These are phyloP conservation scores for Campoplex capitator DNA, from an alignment of 2,888 invertebrate genomes.

Conservation along the genomic window DNA sequence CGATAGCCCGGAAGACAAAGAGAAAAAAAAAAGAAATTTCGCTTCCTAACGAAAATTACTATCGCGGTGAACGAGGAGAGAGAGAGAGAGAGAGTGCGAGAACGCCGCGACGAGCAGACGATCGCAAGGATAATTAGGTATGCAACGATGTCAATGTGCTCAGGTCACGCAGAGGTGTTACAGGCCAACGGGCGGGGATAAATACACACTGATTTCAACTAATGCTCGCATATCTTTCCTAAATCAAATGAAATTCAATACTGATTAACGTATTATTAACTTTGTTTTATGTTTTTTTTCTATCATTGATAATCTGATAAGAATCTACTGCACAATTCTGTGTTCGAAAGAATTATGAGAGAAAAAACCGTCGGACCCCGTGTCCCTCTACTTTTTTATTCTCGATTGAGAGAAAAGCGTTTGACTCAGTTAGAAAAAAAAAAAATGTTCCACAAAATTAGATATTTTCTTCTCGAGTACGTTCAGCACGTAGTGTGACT, in stretches of 20 bases:
- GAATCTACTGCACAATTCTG: not conserved
- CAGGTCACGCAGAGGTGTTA: constrained; percentile 49
- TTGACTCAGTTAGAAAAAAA: no score
- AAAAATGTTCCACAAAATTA: not conserved
- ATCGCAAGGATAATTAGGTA: constrained; percentile 64
- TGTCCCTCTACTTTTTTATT: no score
- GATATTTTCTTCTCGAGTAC: not conserved
- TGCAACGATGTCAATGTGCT: constrained; percentile 63
- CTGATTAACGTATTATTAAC: not conserved
- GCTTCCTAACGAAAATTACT: constrained; percentile 51
- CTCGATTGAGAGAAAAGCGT: no score
- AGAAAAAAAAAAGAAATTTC: constrained; percentile 11
- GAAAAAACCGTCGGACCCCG: no score
- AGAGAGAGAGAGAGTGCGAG: not conserved
- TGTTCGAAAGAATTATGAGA: no score
- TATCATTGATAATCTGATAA: not conserved
- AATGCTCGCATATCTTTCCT: constrained; percentile 31
- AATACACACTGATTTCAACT: constrained; percentile 53
- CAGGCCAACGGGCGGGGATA: constrained; percentile 26
- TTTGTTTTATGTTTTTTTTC: not conserved
- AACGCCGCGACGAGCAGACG: constrained; percentile 46
- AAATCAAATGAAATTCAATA: constrained; percentile 3
- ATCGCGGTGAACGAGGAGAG: constrained; percentile 24
- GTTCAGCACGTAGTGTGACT: no score
- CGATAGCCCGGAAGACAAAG: constrained; percentile 66